Evolutionary conservation across 2,797 vertebrate genomes (phyloP).

Genomic region (Myripristis jacobus): DNA sequence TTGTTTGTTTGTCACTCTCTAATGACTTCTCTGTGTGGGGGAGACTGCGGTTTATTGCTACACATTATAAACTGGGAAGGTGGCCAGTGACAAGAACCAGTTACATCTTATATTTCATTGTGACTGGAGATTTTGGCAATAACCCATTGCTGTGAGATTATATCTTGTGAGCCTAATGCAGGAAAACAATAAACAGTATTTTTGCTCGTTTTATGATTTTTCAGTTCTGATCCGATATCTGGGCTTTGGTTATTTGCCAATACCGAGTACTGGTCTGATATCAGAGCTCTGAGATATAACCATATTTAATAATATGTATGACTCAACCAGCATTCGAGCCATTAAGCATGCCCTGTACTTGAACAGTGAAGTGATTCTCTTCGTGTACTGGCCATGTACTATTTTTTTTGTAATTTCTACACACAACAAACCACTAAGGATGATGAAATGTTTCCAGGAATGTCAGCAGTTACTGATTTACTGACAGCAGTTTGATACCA

Average conservation of each 20-base stretch:
- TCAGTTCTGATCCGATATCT: not conserved
- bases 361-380: too few species aligned
- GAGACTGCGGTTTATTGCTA: constrained; percentile 59
- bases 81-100: constrained; percentile 34
- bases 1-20: constrained; percentile 54
- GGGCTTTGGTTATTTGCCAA: too few species aligned
- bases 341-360: not conserved
- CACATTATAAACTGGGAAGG: constrained; percentile 53
- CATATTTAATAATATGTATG: not conserved
- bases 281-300: too few species aligned
- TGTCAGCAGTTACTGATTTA: constrained; percentile 64
- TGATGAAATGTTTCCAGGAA: constrained; percentile 56
- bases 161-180: constrained; percentile 42
- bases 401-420: too few species aligned
- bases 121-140: constrained; percentile 54
- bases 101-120: constrained; percentile 62
- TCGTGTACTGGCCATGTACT: too few species aligned
- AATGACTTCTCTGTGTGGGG: constrained; percentile 28
- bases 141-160: constrained; percentile 47
- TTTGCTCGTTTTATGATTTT: constrained; percentile 30
- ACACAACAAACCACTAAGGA: constrained; percentile 17
- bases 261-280: too few species aligned
- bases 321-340: constrained; percentile 22
- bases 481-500: constrained; percentile 67
- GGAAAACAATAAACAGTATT: constrained; percentile 23